Evolutionary conservation across 2,797 vertebrate genomes (phyloP).

Genomic region (Danio jaintianensis): DNA sequence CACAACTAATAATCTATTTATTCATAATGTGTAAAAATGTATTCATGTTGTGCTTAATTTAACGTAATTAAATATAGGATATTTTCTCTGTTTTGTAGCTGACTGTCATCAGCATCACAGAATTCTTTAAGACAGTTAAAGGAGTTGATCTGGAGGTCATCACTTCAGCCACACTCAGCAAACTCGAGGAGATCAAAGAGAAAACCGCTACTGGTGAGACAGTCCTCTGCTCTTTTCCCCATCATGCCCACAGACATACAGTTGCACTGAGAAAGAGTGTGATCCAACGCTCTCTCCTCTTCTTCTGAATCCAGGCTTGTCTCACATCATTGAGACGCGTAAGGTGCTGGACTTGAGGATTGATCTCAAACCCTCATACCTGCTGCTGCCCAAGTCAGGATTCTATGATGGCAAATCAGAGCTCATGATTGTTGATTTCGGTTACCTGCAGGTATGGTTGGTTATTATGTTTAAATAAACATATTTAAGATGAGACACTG

Average conservation of each 20-base stretch:
- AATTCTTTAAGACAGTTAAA: constrained; percentile 89
- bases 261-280: background rate
- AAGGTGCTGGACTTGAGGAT: constrained; percentile 92
- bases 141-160: constrained; percentile 90
- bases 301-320: constrained; percentile 79
- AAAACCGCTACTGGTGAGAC: constrained; percentile 87
- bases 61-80: background rate
- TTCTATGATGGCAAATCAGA: constrained; percentile 84
- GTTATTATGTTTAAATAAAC: no score
- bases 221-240: background rate
- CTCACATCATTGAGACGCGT: constrained; percentile 91
- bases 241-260: background rate
- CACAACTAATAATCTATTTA: background rate
- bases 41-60: background rate
- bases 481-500: background rate
- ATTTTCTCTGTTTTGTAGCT: constrained; percentile 69
- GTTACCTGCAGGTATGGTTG: constrained; percentile 91
- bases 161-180: constrained; percentile 91
- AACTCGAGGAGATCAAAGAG: constrained; percentile 96
- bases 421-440: constrained; percentile 91
- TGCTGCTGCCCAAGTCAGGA: constrained; percentile 88
- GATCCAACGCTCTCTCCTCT: background rate
- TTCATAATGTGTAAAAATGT: background rate
- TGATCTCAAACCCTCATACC: constrained; percentile 91
- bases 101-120: constrained; percentile 89